Base-by-base conservation (phyloP, 2,113 vertebrate species). In the Phoenicopterus ruber region DNA sequence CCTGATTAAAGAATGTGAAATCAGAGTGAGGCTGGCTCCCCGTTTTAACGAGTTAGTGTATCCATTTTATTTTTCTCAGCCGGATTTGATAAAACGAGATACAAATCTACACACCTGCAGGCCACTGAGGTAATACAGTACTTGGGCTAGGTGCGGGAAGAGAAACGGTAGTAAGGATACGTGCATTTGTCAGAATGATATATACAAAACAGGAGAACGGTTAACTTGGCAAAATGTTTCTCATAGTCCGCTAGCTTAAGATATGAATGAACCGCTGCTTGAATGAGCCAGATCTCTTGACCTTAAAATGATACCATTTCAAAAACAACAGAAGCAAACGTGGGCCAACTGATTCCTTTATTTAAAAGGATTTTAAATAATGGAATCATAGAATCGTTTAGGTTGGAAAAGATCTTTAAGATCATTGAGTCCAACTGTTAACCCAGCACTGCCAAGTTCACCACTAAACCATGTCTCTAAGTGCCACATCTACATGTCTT, bases 41-140 rank as follows among this genome's bases (percentile, higher is more conserved):
- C 49, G 44, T 95, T 95, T 91, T 87, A 91, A 82, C 8, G 11
- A 89, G 49, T 89, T 74, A 72, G 26, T 82, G 52, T 67, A 89
- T 74, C 54, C 62, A 17, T 82, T 96, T 86, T 74, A 38, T 87
- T 96, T 96, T 91, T 89, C 70, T 67, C 29, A 50, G 65, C 7
- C 4, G 1, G 40, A 58, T 73, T 84, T 84, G 81, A 89, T 76
- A 87, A 91, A 95, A 76, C 34, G 70, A 89, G 77, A 82, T 84
- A 76, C 65, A 89, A 82, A 84, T 91, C 86, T 88, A 49, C 65
- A 62, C 89, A 89, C 89, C 88, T 96, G 93, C 91, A 94, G 92
- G 63, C 84, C 66, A 44, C n/a, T 82, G 90, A 92, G 88, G 72
- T 93, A 87, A 79, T 52, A 28, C 70, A 72, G 40, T 52, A 32